These are phyloP conservation scores for Bagarius yarrelli DNA, from an alignment of 2,113 vertebrate genomes.

Conservation along the genomic window DNA sequence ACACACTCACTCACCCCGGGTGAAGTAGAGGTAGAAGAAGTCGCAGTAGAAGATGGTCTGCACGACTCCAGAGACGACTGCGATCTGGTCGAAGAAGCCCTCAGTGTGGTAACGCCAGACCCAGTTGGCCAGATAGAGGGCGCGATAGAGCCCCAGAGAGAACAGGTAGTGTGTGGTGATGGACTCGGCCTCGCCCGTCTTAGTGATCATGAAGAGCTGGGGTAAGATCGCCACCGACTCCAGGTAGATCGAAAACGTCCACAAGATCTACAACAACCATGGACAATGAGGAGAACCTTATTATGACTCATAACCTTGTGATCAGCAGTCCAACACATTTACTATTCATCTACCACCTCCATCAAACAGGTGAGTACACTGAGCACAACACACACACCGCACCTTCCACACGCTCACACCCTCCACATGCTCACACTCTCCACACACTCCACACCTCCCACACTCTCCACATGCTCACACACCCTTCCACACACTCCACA, in stretches of 20 bases:
- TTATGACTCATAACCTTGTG: no score
- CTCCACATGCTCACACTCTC: no score
- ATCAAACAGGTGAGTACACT: no score
- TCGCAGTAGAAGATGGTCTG: constrained; percentile 99
- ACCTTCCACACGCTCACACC: no score
- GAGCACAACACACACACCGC: no score
- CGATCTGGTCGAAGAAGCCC: constrained; percentile 91
- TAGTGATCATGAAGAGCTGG: constrained; percentile 98
- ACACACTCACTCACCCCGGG: constrained; percentile 83
- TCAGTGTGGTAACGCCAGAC: constrained; percentile 92
- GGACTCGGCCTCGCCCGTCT: constrained; percentile 93
- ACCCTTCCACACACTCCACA: no score
- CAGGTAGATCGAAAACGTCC: constrained; percentile 98
- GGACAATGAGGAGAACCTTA: no score
- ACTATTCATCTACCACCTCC: no score
- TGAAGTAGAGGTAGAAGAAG: constrained; percentile 97
- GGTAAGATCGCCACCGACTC: constrained; percentile 95
- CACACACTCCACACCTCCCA: no score
- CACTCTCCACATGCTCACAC: no score
- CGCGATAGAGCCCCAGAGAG: constrained; percentile 91
- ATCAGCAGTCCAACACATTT: no score
- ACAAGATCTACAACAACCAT: constrained; percentile 81
- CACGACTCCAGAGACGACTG: constrained; percentile 90
- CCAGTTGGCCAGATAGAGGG: constrained; percentile 95
- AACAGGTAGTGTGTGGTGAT: constrained; percentile 97